These are phyloP conservation scores for Apus apus DNA, from an alignment of 2,113 vertebrate genomes.

Conservation along the genomic window DNA sequence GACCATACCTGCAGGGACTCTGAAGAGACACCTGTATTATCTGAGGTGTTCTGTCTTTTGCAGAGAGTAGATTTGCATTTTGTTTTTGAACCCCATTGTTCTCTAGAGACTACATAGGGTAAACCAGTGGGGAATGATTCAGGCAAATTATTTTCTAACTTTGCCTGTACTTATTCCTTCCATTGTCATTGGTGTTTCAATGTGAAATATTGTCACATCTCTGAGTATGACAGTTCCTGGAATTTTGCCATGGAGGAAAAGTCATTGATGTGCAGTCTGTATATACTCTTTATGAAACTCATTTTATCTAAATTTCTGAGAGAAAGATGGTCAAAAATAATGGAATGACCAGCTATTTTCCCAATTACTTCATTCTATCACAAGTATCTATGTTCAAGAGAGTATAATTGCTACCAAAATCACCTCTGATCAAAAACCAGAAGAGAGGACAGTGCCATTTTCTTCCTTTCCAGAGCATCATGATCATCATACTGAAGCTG, in stretches of 20 bases:
- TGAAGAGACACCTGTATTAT: neutral
- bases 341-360: neutral
- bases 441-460: neutral
- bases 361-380: neutral
- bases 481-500: neutral
- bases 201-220: neutral
- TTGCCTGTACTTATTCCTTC: neutral
- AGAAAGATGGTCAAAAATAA: neutral
- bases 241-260: neutral
- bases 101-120: neutral
- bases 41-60: neutral
- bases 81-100: neutral
- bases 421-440: neutral
- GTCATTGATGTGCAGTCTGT: neutral
- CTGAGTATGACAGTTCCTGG: neutral
- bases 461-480: neutral
- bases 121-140: neutral
- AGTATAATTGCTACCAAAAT: neutral
- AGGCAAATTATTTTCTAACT: neutral
- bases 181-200: neutral
- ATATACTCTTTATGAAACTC: neutral
- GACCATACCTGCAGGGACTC: accelerated
- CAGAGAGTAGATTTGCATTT: neutral
- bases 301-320: neutral
- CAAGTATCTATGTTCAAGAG: neutral